These are phyloP conservation scores for Caenorhabditis sp. DNA, from an alignment of 2,888 invertebrate genomes.

Conservation along the genomic window DNA sequence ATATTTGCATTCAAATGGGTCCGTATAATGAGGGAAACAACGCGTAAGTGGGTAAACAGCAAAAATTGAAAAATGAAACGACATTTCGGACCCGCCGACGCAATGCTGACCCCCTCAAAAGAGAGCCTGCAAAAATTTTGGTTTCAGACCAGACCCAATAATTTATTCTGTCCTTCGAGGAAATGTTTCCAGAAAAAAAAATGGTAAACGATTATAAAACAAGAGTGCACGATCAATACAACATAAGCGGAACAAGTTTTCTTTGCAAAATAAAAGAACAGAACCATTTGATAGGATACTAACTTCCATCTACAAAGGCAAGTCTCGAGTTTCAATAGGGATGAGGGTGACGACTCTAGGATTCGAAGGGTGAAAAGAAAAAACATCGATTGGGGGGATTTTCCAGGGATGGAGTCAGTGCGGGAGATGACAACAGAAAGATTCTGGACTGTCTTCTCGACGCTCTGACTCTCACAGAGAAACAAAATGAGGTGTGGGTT, in stretches of 20 bases:
- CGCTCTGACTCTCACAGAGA: constrained; percentile 30
- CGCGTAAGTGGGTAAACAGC: constrained; percentile 41
- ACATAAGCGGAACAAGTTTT: constrained; percentile 17
- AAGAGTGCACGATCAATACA: constrained; percentile 32
- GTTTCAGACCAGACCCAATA: constrained; percentile 3
- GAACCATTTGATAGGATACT: constrained; percentile 19
- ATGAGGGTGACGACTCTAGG: background rate
- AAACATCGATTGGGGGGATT: constrained; percentile 11
- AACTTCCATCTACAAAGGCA: constrained; percentile 11
- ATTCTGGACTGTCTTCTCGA: too few species aligned
- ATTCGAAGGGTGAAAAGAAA: background rate
- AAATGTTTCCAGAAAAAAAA: constrained; percentile 18
- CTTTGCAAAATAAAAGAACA: constrained; percentile 15
- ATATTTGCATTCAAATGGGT: constrained; percentile 56
- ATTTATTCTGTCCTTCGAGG: constrained; percentile 50
- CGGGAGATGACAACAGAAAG: background rate
- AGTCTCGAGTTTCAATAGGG: constrained; percentile 1
- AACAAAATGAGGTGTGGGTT: constrained; percentile 11
- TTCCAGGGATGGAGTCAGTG: constrained; percentile 1
- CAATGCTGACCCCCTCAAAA: too few species aligned
- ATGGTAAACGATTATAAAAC: constrained; percentile 40
- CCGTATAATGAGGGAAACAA: constrained; percentile 37
- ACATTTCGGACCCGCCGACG: background rate
- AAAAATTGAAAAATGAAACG: constrained; percentile 26
- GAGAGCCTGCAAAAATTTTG: background rate